Evolutionary conservation across 2,888 invertebrate genomes (phyloP), one percentile per base, ranked within the genome.

Genomic region (Holacanthella duospinosa): DNA sequence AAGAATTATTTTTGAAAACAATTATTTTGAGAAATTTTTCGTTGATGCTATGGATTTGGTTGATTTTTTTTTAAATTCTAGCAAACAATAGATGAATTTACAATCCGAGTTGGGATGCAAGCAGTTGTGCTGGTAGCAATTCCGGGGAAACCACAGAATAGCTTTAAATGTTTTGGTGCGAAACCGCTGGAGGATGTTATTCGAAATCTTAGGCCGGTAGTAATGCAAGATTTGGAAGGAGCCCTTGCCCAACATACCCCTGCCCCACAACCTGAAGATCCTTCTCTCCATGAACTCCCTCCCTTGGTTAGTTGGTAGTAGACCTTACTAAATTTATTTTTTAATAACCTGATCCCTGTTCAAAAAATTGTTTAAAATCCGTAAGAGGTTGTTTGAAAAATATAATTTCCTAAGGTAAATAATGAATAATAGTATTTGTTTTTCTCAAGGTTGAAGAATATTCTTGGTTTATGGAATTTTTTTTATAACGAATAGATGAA

Each of bases 1-100:
- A 25, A n/a, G n/a, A n/a, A n/a, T n/a, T n/a, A n/a, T n/a, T n/a
- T n/a, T n/a, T n/a, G n/a, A n/a, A 26, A n/a, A 56, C 25, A 28
- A 28, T 36, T 36, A 43, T 43, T 43, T 59, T 59, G 2, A 19
- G 43, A 59, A 24, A 25, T 44, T 44, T 43, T 58, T 12, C n/a
- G n/a, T 2, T 63, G n/a, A 16, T 3, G 29, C 21, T 54, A 19
- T 55, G 2, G 26, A 28, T 44, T 43, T 54, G n/a, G n/a, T n/a
- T n/a, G n/a, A n/a, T n/a, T 25, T 28, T 54, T 27, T 28, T 28
- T 21, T 25, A 58, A 65, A 57, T 77, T 78, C 6, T 75, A 88
- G 86, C 90, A 90, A 84, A 93, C 93, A 26, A 93, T 93, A 75
- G 95, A 95, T 74, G 96, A 96, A 79, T 96, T 95, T 80, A 93